Evolutionary conservation across 2,797 vertebrate species (phyloP), one percentile per base, ranked within the genome.

Genomic region (Lacerta bilineata): DNA sequence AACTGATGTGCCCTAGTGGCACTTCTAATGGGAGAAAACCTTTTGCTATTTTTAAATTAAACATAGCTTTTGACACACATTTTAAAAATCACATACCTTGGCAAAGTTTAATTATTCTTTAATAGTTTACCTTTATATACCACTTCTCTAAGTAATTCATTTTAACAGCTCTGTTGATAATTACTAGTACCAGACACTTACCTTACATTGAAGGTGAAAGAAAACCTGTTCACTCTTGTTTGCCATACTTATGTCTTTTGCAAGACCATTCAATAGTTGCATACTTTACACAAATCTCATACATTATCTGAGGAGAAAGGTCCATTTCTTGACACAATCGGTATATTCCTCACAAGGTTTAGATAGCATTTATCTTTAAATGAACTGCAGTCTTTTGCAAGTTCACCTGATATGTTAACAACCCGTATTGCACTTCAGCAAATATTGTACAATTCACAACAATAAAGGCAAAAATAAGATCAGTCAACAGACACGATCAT

Each of bases 271-370:
- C 88, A 66, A 88, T 25, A 43, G 8, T 13, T 80, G 59, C 33
- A 36, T 39, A 86, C 74, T 72, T 64, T 85, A 41, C 36, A 87
- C 39, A 66, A 81, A 89, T 89, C 66, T 75, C 88, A 88, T 87
- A 84, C 13, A 41, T 86, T 33, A 81, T 61, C 90, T 92, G 50
- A 95, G 94, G 90, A 94, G 91, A 95, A 95, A 95, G 91, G 95
- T 94, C 92, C 88, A 92, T 94, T 94, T 95, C 93, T 95, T 95
- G 91, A 93, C 93, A 88, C 90, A 91, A 93, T 93, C 89, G 84
- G 89, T 93, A 93, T 95, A 95, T 90, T 93, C 87, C 88, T 93
- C 81, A 87, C 87, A 93, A 89, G 92, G 91, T 92, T 87, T 89
- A 95, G 95, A 95, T 92, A 95, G 91, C 78, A 0, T 46, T 94